phyloP scores from a whole-genome alignment of 2,113 vertebrate species.

The Salvelinus namaycush region DNA sequence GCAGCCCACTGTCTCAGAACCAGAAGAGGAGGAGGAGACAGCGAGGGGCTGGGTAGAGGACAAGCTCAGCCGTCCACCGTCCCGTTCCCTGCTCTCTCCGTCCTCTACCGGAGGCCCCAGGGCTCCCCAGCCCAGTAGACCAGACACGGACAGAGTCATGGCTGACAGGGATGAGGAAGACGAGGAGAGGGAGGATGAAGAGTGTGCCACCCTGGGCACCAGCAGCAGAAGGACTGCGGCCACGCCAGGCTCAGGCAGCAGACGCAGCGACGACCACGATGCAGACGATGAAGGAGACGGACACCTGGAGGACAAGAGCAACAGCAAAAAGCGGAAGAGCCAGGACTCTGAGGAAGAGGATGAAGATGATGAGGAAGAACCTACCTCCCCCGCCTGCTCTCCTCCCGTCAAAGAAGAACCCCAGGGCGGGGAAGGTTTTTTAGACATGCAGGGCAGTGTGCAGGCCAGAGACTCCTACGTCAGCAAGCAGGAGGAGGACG shows the following conservation, averaged over 20 bases:
- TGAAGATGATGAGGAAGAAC: conserved; percentile 69
- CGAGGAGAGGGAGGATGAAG: conserved; percentile 80
- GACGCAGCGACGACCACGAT: conserved; percentile 92
- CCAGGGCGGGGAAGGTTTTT: conserved; percentile 77
- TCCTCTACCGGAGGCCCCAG: conserved; percentile 56
- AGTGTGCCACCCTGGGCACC: conserved; percentile 46
- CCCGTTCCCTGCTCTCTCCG: conserved; percentile 60
- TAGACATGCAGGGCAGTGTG: conserved; percentile 75
- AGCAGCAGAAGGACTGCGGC: conserved; percentile 64
- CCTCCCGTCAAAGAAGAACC: conserved; percentile 80
- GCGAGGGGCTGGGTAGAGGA: conserved; percentile 83
- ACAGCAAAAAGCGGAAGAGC: conserved; percentile 68
- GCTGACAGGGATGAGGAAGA: conserved; percentile 73
- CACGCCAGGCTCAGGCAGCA: conserved; percentile 65
- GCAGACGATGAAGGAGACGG: conserved; percentile 96
- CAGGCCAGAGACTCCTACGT: conserved; percentile 63
- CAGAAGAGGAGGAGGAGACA: conserved; percentile 74
- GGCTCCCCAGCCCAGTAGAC: conserved; percentile 67
- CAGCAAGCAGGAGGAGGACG: conserved; percentile 77
- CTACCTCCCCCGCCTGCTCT: conserved; percentile 62
- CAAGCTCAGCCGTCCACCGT: conserved; percentile 77
- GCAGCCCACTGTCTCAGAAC: conserved; percentile 67
- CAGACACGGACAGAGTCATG: conserved; percentile 56
- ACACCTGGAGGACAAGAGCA: conserved; percentile 83
- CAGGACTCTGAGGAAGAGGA: conserved; percentile 71